phyloP scores from a whole-genome alignment of 2,888 invertebrate genomes.

The Agriopis leucophaearia region DNA sequence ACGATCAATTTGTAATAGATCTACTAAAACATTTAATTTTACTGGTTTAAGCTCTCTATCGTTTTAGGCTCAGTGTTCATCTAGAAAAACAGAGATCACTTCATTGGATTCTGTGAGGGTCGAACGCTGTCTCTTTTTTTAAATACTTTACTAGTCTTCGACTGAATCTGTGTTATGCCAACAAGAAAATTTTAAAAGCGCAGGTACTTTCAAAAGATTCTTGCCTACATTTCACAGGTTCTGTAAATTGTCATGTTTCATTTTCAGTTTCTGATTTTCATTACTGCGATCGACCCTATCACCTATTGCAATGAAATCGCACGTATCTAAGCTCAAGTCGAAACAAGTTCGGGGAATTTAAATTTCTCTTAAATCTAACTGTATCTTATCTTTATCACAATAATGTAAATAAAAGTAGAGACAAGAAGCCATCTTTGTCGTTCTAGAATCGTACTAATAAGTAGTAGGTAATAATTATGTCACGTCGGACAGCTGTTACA shows the following conservation, averaged over 20 bases:
- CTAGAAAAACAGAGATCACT: constrained; percentile 75
- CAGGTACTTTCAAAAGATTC: constrained; percentile 39
- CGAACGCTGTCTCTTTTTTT: constrained; percentile 31
- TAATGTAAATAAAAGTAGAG: constrained; percentile 39
- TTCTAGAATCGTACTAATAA: constrained; percentile 60
- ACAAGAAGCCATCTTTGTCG: constrained; percentile 69
- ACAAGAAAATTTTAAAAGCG: constrained; percentile 32
- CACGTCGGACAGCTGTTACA: constrained; percentile 67
- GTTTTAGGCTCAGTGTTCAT: constrained; percentile 79
- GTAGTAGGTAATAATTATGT: constrained; percentile 58
- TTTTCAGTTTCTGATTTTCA: constrained; percentile 28
- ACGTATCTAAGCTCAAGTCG: constrained; percentile 59
- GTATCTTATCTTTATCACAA: constrained; percentile 54
- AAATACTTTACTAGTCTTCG: background rate
- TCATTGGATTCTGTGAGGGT: constrained; percentile 41
- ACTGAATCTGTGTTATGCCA: constrained; percentile 18
- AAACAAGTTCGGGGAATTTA: constrained; percentile 57
- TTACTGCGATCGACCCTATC: constrained; percentile 27
- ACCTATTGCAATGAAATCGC: constrained; percentile 44
- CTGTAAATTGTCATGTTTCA: constrained; percentile 3
- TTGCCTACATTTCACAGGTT: constrained; percentile 24
- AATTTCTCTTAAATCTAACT: constrained; percentile 53
- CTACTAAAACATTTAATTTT: constrained; percentile 83
- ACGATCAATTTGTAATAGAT: constrained; percentile 73
- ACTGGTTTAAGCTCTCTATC: constrained; percentile 83